A percentile compares a stretch with the other conserved stretches of the same genome.
Evolutionary conservation across 2,113 vertebrate species (phyloP).

Genomic region (Apodemus speciosus): DNA sequence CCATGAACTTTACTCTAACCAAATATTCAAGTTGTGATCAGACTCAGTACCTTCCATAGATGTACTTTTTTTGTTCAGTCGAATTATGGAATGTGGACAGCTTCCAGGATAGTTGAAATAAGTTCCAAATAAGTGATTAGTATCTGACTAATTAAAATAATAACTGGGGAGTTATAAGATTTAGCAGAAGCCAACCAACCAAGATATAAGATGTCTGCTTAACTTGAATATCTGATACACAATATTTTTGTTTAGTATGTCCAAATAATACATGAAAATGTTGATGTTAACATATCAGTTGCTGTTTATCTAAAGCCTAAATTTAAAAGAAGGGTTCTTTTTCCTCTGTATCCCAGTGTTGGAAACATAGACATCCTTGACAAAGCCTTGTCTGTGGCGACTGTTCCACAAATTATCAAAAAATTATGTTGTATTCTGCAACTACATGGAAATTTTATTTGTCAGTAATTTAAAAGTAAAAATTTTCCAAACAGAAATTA

Average conservation of each 20-base stretch:
- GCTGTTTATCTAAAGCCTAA: background rate
- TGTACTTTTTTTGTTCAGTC: background rate
- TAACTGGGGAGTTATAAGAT: background rate
- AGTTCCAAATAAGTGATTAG: background rate
- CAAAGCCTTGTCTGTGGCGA: background rate
- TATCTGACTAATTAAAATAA: background rate
- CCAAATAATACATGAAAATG: background rate
- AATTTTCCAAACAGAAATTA: background rate
- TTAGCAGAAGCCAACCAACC: background rate
- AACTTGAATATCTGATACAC: constrained; percentile 11
- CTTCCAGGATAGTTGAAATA: background rate
- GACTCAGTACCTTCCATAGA: background rate
- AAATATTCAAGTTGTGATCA: background rate
- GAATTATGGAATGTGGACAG: background rate
- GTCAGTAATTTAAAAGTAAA: background rate
- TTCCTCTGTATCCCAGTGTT: background rate
- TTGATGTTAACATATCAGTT: background rate
- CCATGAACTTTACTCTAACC: background rate
- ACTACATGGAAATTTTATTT: background rate
- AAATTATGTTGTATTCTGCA: background rate
- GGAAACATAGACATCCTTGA: background rate
- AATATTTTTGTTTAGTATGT: background rate
- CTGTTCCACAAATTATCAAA: background rate
- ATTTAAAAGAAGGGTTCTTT: background rate
- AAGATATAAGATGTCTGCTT: background rate